Percentiles rank a stretch among this genome's conserved stretches.
phyloP scores from a whole-genome alignment of 2,113 vertebrate species.

The Neotoma lepida region DNA sequence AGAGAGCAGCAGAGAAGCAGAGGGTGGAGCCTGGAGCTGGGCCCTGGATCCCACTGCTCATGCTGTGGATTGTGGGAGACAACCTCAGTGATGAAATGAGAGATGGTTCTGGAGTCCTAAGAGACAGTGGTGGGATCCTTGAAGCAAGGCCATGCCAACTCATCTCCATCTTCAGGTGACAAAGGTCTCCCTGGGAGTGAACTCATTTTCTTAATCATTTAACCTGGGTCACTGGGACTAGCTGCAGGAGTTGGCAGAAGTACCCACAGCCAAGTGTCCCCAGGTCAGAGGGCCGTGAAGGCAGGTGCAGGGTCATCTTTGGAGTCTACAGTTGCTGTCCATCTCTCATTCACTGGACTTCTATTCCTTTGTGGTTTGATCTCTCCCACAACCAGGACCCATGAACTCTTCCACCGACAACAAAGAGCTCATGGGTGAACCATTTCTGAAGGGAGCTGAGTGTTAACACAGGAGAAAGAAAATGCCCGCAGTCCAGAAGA shows the following conservation, averaged over 20 bases:
- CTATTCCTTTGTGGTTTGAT: not conserved
- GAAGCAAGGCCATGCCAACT: not conserved
- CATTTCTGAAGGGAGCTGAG: rapidly evolving
- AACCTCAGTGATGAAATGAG: not conserved
- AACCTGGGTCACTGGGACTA: not conserved
- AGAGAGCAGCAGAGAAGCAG: not conserved
- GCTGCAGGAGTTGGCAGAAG: rapidly evolving
- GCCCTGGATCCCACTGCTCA: not conserved
- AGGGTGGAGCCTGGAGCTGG: not conserved
- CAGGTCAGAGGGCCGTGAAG: not conserved
- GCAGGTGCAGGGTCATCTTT: rapidly evolving
- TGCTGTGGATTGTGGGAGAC: not conserved
- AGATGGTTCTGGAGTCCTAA: not conserved
- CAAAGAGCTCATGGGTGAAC: not conserved
- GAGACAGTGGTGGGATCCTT: not conserved
- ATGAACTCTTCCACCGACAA: not conserved
- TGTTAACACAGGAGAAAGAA: no score
- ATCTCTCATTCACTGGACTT: rapidly evolving
- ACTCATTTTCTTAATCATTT: not conserved
- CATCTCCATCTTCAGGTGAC: not conserved
- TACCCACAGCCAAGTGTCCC: no score
- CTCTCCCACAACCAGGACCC: no score
- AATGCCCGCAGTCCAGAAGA: not conserved
- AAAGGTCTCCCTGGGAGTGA: not conserved
- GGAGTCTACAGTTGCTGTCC: not conserved